Evolutionary conservation across 2,888 invertebrate genomes (phyloP).

Genomic region (Cordylochernes scorpioides): DNA sequence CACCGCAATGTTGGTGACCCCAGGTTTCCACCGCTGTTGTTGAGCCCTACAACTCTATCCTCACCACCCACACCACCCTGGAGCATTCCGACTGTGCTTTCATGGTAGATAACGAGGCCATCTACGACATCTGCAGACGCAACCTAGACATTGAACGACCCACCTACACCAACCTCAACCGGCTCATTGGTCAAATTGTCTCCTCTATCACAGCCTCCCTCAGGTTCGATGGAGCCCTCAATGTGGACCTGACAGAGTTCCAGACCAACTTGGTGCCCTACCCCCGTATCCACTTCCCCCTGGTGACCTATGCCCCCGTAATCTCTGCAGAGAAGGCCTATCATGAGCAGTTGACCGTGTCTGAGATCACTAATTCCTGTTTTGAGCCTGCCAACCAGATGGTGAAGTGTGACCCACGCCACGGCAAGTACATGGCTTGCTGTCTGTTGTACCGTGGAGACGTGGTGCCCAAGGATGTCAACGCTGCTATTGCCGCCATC

Average conservation of each 20-base stretch:
- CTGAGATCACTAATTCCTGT: slow-evolving; percentile 26
- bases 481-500: slow-evolving; percentile 23
- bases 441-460: slow-evolving; percentile 25
- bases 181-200: slow-evolving; percentile 27
- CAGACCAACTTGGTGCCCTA: slow-evolving; percentile 65
- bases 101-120: slow-evolving; percentile 30
- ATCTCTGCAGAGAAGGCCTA: slow-evolving; percentile 24
- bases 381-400: slow-evolving; percentile 24
- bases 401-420: slow-evolving; percentile 16
- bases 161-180: slow-evolving; percentile 57
- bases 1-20: no score
- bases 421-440: slow-evolving; percentile 17
- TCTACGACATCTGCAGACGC: slow-evolving; percentile 43
- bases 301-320: slow-evolving; percentile 30
- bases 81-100: slow-evolving; percentile 19
- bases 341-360: slow-evolving; percentile 22
- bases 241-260: slow-evolving; percentile 58
- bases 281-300: slow-evolving; percentile 67
- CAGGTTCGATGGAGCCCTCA: slow-evolving; percentile 69
- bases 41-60: slow-evolving; percentile 17
- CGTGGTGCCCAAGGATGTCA: slow-evolving; percentile 27
- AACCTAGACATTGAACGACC: slow-evolving; percentile 85
- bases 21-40: slow-evolving; percentile 17
- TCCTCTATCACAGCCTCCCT: slow-evolving; percentile 61
- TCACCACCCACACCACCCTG: slow-evolving; percentile 16